Conservation (phyloP, 2,797 vertebrate genomes). For the Microcaecilia unicolor region DNA sequence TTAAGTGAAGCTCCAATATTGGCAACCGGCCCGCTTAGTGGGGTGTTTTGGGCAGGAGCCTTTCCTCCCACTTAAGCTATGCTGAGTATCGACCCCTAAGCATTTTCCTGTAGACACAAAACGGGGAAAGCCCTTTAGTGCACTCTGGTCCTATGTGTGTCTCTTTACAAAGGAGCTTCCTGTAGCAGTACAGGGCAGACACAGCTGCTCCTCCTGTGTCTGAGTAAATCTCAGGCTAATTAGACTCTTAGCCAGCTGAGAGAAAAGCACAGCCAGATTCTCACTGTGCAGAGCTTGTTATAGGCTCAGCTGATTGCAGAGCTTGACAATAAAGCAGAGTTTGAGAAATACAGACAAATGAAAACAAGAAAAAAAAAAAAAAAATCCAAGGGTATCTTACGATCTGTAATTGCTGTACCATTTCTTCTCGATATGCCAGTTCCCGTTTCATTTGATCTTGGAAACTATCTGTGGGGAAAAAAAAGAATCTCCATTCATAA, state of each 20-base stretch:
- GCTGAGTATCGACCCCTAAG: too few relatives aligned
- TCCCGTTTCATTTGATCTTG: conserved; percentile 97
- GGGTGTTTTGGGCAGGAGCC: too few relatives aligned
- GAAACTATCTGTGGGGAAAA: conserved; percentile 74
- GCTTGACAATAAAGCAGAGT: not conserved
- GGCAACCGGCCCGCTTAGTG: too few relatives aligned
- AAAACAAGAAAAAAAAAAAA: not conserved
- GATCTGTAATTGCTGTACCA: conserved; percentile 95
- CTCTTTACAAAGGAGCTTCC: conserved; percentile 26
- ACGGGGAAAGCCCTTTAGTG: too few relatives aligned
- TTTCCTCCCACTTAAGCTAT: too few relatives aligned
- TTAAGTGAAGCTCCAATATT: too few relatives aligned
- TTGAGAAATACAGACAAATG: not conserved
- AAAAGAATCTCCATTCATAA: too few relatives aligned
- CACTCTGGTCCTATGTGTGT: too few relatives aligned
- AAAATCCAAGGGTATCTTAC: conserved; percentile 62
- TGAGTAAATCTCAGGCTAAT: conserved; percentile 55
- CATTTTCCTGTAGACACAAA: too few relatives aligned
- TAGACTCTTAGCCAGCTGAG: conserved; percentile 38
- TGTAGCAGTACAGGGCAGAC: conserved; percentile 28
- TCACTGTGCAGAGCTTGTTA: not conserved
- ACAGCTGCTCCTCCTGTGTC: conserved; percentile 40
- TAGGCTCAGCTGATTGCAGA: rapidly evolving
- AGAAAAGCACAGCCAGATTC: conserved; percentile 8
- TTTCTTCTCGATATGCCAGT: conserved; percentile 92